Conservation (phyloP, 2,113 vertebrate species). For the Coregonus clupeaformis region DNA sequence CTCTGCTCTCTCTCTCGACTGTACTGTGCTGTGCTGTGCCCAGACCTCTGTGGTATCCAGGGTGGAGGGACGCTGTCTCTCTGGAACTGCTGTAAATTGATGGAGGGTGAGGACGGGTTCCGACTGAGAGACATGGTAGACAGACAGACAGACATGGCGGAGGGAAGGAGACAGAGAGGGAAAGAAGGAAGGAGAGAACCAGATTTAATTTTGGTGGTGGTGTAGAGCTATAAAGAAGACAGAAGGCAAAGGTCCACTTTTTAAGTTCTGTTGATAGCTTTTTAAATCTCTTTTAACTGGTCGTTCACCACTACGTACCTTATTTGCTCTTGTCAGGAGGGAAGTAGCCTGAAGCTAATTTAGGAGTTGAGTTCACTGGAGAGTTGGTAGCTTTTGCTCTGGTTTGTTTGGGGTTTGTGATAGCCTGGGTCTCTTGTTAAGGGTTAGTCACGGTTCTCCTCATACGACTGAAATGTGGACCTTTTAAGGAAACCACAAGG, state of each 20-base stretch:
- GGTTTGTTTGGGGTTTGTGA: no score
- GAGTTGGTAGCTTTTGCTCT: no score
- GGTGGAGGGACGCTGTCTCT: conserved; percentile 17
- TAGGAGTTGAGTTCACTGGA: no score
- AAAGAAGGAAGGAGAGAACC: conserved; percentile 16
- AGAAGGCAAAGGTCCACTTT: not conserved
- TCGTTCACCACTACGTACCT: not conserved
- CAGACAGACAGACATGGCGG: no score
- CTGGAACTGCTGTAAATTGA: conserved; percentile 31
- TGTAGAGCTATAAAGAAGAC: not conserved
- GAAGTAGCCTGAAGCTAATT: not conserved
- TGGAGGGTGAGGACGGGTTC: not conserved
- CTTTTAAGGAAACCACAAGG: no score
- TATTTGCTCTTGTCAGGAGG: not conserved
- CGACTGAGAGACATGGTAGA: conserved; percentile 28
- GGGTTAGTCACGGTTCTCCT: no score
- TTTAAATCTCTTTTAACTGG: not conserved
- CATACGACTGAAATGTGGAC: no score
- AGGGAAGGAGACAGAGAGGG: not conserved
- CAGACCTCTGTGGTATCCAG: conserved; percentile 30
- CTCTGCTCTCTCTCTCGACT: not conserved
- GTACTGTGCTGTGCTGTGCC: not conserved
- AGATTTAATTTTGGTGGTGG: conserved; percentile 15
- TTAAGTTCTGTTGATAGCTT: not conserved
- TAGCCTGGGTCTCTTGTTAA: no score